phyloP scores from a whole-genome alignment of 2,113 vertebrate species.

The Pterocles gutturalis region DNA sequence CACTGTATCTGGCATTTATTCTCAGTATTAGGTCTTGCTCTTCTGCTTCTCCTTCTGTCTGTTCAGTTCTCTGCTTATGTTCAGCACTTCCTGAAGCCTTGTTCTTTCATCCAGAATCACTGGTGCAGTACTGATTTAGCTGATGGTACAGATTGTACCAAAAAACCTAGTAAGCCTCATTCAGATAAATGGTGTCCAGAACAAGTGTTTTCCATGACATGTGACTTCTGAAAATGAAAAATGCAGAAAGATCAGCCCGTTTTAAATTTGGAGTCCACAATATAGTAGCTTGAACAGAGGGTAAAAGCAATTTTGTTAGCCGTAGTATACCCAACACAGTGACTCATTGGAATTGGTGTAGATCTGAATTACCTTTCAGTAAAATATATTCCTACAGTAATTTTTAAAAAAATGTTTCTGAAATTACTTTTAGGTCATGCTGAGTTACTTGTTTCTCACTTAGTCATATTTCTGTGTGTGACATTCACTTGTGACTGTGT shows the following conservation, averaged over 20 bases:
- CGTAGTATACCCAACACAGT: not conserved
- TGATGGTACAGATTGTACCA: not conserved
- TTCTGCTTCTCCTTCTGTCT: not conserved
- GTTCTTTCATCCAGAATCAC: not conserved
- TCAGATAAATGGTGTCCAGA: not conserved
- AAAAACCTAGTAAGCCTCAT: not conserved
- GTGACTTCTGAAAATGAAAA: slow-evolving; percentile 23
- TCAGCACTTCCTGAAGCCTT: not conserved
- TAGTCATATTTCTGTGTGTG: not conserved
- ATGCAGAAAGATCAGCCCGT: not conserved
- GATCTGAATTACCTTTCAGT: not conserved
- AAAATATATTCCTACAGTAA: not conserved
- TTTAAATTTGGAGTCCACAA: not conserved
- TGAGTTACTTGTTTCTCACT: not conserved
- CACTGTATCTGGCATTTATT: not conserved
- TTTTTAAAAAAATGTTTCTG: not conserved
- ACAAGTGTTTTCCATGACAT: not conserved
- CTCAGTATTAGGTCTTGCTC: not conserved
- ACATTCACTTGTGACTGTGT: not conserved
- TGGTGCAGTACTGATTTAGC: not conserved
- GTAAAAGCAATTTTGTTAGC: not conserved
- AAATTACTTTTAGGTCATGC: not conserved
- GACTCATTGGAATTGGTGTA: not conserved
- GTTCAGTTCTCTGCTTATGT: not conserved
- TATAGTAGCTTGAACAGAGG: not conserved